Conservation (phyloP, 2,797 vertebrate genomes). For the Margarornis squamiger region DNA sequence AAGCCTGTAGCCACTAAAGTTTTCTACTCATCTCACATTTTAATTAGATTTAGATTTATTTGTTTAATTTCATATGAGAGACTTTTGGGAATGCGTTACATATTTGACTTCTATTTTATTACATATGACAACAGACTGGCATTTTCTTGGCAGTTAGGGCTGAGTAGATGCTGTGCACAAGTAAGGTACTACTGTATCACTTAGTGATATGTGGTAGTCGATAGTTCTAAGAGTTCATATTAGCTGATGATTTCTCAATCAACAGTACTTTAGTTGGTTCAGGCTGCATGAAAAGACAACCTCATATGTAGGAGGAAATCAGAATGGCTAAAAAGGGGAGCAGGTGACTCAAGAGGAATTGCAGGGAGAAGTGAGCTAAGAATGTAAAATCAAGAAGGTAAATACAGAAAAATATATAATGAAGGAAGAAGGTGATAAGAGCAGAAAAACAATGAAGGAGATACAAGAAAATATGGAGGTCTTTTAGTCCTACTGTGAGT, state of each 20-base stretch:
- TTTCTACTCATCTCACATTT: not conserved
- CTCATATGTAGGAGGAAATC: not conserved
- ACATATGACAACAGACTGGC: not conserved
- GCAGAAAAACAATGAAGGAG: not conserved
- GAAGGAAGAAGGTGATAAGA: not conserved
- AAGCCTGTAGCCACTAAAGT: not conserved
- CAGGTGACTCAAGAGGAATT: not conserved
- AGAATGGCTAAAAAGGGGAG: not conserved
- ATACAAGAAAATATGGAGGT: not conserved
- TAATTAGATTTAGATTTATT: not conserved
- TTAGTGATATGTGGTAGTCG: not conserved
- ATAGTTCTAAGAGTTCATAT: not conserved
- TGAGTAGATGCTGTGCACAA: not conserved
- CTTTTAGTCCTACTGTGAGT: not conserved
- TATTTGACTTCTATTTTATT: not conserved
- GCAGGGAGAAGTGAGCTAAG: not conserved
- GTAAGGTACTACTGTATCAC: not conserved
- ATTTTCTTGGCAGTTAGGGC: not conserved
- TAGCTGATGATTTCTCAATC: not conserved
- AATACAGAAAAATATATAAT: not conserved
- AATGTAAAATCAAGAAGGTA: not conserved
- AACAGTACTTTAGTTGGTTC: not conserved
- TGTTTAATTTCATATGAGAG: not conserved
- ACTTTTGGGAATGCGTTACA: not conserved
- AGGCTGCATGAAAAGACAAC: not conserved